A percentile compares a stretch with the other conserved stretches of the same genome.
These are phyloP conservation scores for Sinentomon sp. DNA, from an alignment of 2,888 invertebrate genomes.

Conservation along the genomic window DNA sequence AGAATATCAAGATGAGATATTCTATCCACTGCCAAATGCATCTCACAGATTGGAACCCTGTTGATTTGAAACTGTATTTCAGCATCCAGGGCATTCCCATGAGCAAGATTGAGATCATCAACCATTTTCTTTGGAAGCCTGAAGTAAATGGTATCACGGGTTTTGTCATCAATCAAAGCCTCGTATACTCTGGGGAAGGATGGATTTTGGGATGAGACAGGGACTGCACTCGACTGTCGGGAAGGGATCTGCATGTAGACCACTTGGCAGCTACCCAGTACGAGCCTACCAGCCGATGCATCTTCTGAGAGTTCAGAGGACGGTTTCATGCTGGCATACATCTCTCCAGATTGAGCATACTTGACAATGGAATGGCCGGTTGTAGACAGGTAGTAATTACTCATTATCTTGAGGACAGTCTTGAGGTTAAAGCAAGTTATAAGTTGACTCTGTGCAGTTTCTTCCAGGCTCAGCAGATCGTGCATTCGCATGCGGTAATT, in stretches of 20 bases:
- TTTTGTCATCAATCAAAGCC: slow-evolving; percentile 48
- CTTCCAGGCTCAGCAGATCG: slow-evolving; percentile 43
- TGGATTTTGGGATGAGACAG: too few relatives aligned
- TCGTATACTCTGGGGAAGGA: slow-evolving; percentile 30
- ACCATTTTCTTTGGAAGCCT: slow-evolving; percentile 38
- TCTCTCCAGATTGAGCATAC: slow-evolving; percentile 42
- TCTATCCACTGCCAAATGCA: slow-evolving; percentile 53
- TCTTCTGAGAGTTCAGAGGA: slow-evolving; percentile 51
- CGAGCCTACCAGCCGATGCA: slow-evolving; percentile 46
- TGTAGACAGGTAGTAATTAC: slow-evolving; percentile 35
- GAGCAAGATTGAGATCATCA: slow-evolving; percentile 29
- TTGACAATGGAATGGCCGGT: slow-evolving; percentile 33
- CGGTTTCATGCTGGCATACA: slow-evolving; percentile 41
- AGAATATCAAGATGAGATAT: slow-evolving; percentile 38
- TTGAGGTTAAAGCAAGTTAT: slow-evolving; percentile 35
- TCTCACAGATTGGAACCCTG: slow-evolving; percentile 50
- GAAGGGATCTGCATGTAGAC: slow-evolving; percentile 26
- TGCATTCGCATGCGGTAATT: slow-evolving; percentile 47
- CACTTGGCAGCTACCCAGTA: slow-evolving; percentile 42
- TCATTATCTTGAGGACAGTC: slow-evolving; percentile 30
- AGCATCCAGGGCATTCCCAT: slow-evolving; percentile 32
- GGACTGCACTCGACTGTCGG: too few relatives aligned
- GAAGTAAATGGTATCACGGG: slow-evolving; percentile 45
- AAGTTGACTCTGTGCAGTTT: slow-evolving; percentile 41
- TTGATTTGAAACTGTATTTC: slow-evolving; percentile 57